Evolutionary conservation across 2,888 invertebrate species (phyloP).

Genomic region (Metopia argyrocephala): DNA sequence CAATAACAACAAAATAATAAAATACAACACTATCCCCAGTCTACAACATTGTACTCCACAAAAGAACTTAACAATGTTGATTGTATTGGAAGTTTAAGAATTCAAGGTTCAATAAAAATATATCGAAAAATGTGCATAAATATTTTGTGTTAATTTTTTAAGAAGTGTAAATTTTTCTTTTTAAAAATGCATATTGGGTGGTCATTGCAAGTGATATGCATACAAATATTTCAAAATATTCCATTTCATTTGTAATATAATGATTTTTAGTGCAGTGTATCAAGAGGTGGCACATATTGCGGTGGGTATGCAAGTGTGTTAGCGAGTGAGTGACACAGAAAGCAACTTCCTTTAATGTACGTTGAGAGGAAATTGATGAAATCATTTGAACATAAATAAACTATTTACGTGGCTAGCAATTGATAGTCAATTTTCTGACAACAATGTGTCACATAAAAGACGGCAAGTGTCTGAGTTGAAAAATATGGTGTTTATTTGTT

Average conservation of each 20-base stretch:
- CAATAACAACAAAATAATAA: neutral
- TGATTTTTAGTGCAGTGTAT: conserved; percentile 16
- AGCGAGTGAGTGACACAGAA: conserved; percentile 42
- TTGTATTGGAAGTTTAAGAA: conserved; percentile 23
- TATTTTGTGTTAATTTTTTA: conserved; percentile 41
- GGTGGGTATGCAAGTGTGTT: conserved; percentile 8
- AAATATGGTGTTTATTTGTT: conserved; percentile 2
- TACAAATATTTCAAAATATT: conserved; percentile 47
- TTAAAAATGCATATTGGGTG: conserved; percentile 49
- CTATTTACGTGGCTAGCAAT: conserved; percentile 38
- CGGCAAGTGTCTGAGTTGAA: conserved; percentile 16
- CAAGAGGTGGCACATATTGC: neutral
- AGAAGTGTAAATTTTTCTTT: conserved; percentile 25
- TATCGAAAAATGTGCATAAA: conserved; percentile 52
- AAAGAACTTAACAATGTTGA: neutral
- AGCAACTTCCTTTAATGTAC: conserved; percentile 44
- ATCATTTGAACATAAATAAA: conserved; percentile 43
- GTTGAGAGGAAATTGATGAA: conserved; percentile 45
- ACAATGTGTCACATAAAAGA: conserved; percentile 9
- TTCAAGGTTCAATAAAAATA: conserved; percentile 47
- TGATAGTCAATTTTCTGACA: conserved; percentile 34
- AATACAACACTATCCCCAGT: neutral
- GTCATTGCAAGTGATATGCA: conserved; percentile 33
- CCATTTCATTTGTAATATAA: conserved; percentile 38
- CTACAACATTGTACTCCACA: neutral